phyloP scores from a whole-genome alignment of 2,113 vertebrate species.

The Balaeniceps rex region DNA sequence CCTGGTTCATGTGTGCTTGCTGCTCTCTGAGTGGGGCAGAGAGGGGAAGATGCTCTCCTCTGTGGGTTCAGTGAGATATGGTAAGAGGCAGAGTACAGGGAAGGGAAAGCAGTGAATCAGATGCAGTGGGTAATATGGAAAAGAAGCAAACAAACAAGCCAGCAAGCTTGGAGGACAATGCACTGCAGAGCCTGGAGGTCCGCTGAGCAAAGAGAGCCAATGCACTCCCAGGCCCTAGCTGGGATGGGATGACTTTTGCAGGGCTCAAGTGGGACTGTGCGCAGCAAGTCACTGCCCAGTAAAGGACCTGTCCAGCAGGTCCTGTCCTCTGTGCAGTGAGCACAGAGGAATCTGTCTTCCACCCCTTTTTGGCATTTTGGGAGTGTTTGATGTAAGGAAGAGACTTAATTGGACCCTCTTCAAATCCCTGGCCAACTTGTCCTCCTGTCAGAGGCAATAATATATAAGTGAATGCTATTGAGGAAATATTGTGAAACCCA shows the following conservation, averaged over 20 bases:
- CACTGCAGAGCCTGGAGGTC: neutral
- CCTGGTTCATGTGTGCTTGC: rapidly evolving
- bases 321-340: neutral
- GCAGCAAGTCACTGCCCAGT: neutral
- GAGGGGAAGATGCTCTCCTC: neutral
- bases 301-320: neutral
- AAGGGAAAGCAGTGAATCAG: neutral
- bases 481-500: neutral
- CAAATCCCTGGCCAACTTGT: neutral
- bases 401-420: neutral
- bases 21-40: neutral
- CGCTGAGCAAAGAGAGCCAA: too few relatives aligned
- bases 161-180: neutral
- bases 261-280: neutral
- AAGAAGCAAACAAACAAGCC: neutral
- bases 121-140: neutral
- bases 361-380: neutral
- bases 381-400: neutral
- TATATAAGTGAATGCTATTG: neutral
- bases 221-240: neutral
- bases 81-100: neutral
- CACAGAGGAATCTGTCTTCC: neutral
- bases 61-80: neutral
- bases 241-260: neutral
- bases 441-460: neutral